A percentile compares a stretch with the other conserved stretches of the same genome.
phyloP scores from a whole-genome alignment of 2,888 invertebrate genomes.

The Candidula unifasciata region DNA sequence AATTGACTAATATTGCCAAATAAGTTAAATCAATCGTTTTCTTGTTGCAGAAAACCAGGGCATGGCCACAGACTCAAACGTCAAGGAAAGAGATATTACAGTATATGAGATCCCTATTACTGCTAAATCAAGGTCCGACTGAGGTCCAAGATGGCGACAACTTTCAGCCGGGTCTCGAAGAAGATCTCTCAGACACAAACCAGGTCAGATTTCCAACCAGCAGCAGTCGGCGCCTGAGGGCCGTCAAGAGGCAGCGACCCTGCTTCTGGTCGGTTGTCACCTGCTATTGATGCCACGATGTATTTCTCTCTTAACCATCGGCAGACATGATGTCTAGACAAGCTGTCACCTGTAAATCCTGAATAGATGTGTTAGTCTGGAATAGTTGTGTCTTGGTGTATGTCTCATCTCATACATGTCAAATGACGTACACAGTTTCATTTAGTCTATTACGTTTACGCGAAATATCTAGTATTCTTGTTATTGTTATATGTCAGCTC shows the following conservation, averaged over 20 bases:
- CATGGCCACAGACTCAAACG: neutral
- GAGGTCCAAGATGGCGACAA: neutral
- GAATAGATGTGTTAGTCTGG: too few species aligned
- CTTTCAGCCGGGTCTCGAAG: neutral
- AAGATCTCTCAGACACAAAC: neutral
- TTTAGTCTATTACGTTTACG: too few species aligned
- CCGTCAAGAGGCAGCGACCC: slow-evolving; percentile 1
- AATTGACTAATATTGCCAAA: too few species aligned
- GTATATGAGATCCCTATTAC: neutral
- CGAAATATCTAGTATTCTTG: too few species aligned
- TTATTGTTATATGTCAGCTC: too few species aligned
- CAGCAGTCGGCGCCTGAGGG: neutral
- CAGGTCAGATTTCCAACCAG: neutral
- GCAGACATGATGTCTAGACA: too few species aligned
- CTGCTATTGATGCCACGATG: neutral
- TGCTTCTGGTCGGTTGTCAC: slow-evolving; percentile 27
- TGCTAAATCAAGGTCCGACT: neutral
- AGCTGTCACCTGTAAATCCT: too few species aligned
- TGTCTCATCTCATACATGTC: too few species aligned
- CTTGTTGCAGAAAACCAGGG: neutral
- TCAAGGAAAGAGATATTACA: slow-evolving; percentile 23
- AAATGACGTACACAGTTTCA: too few species aligned
- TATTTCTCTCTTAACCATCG: too few species aligned
- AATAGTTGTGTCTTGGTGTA: too few species aligned
- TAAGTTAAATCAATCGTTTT: neutral